Percentiles rank a stretch among this genome's conserved stretches.
Conservation (phyloP, 2,113 vertebrate genomes). For the Vanacampus margaritifer region DNA sequence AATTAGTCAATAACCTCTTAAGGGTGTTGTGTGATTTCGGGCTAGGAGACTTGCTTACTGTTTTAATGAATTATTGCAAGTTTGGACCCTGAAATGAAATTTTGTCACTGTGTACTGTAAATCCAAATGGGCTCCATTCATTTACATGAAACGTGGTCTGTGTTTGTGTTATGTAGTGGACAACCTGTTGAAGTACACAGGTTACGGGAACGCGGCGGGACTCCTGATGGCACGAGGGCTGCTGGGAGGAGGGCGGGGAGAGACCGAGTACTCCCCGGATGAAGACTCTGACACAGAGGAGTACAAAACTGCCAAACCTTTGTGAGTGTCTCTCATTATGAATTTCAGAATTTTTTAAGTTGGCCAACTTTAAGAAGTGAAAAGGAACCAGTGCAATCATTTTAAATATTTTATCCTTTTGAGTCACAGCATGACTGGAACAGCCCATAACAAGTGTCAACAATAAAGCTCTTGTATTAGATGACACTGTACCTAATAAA, state of each 20-base stretch:
- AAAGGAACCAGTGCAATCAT: too few relatives aligned
- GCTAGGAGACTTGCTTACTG: too few relatives aligned
- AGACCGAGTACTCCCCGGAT: conserved; percentile 93
- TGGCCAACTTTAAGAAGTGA: too few relatives aligned
- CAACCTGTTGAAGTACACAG: conserved; percentile 94
- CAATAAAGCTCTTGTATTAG: too few relatives aligned
- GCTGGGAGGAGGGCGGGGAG: conserved; percentile 89
- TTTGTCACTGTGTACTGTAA: background rate
- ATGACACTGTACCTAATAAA: too few relatives aligned
- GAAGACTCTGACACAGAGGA: conserved; percentile 98
- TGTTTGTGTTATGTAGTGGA: conserved; percentile 76
- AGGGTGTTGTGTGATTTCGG: too few relatives aligned
- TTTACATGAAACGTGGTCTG: background rate
- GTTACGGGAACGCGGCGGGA: conserved; percentile 94
- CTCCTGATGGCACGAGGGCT: conserved; percentile 89
- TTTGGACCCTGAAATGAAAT: background rate
- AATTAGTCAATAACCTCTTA: background rate
- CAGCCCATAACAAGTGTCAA: too few relatives aligned
- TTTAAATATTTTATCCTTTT: too few relatives aligned
- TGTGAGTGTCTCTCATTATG: conserved; percentile 55
- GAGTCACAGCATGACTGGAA: too few relatives aligned
- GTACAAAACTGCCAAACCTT: conserved; percentile 91
- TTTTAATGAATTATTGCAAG: background rate
- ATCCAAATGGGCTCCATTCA: background rate
- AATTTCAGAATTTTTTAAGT: background rate